phyloP scores from a whole-genome alignment of 2,888 invertebrate genomes.

The Rotaria magnacalcarata region DNA sequence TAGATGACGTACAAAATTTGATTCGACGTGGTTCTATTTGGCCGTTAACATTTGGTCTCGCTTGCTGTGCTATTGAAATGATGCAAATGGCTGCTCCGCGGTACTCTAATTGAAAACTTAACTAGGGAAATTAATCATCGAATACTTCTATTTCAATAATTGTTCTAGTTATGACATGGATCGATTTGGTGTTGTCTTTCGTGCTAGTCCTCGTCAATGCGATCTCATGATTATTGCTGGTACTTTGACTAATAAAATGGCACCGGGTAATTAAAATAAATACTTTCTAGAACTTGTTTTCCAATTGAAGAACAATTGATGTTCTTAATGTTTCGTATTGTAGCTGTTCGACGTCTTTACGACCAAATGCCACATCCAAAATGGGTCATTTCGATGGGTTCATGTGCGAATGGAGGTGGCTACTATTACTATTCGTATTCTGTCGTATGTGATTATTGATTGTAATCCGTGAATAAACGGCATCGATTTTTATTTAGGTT shows the following conservation, averaged over 20 bases:
- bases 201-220: constrained; percentile 90
- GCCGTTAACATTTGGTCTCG: constrained; percentile 96
- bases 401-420: constrained; percentile 98
- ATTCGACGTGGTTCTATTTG: constrained; percentile 65
- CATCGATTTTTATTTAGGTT: background rate
- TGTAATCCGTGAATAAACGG: no score
- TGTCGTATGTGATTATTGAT: constrained; percentile 66
- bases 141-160: background rate
- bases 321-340: no score
- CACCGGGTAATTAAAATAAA: constrained; percentile 64
- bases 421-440: constrained; percentile 99
- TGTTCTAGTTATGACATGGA: constrained; percentile 87
- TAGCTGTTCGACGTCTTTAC: constrained; percentile 64
- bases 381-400: constrained; percentile 99
- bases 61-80: constrained; percentile 99
- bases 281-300: no score
- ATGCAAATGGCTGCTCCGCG: constrained; percentile 95
- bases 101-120: background rate
- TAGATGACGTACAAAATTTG: constrained; percentile 87
- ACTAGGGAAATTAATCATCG: no score
- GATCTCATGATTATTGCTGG: constrained; percentile 98
- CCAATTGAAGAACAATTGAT: no score
- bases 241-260: constrained; percentile 98
- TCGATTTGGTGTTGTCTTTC: constrained; percentile 90
- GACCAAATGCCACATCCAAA: constrained; percentile 95